Evolutionary conservation across 2,113 vertebrate genomes (phyloP).

Genomic region (Scytalopus superciliaris): DNA sequence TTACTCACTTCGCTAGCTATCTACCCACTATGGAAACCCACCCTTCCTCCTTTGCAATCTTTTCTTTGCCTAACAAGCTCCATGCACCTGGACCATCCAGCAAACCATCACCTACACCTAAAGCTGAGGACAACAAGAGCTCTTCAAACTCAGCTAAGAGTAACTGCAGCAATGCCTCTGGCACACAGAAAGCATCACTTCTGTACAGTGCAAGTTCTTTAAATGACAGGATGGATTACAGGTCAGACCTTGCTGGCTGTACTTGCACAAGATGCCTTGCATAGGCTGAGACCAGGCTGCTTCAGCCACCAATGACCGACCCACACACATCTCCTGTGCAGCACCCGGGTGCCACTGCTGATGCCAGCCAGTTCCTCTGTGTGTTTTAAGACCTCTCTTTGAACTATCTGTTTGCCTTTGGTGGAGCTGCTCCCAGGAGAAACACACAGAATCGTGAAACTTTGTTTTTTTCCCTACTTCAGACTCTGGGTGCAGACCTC

Average conservation of each 20-base stretch:
- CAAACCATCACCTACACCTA: not conserved
- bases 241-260: not conserved
- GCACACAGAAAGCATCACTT: not conserved
- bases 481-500: not conserved
- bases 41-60: not conserved
- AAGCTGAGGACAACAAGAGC: not conserved
- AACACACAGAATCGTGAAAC: not conserved
- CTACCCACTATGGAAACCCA: not conserved
- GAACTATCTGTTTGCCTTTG: not conserved
- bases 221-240: not conserved
- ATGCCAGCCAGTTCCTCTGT: not conserved
- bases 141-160: not conserved
- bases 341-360: not conserved
- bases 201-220: not conserved
- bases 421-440: not conserved
- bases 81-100: not conserved
- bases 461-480: not conserved
- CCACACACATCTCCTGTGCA: rapidly evolving
- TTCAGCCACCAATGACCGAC: not conserved
- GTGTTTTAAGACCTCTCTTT: not conserved
- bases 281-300: not conserved
- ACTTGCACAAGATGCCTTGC: not conserved
- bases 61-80: not conserved
- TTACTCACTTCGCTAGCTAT: constrained; percentile 44
- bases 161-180: not conserved